Base-by-base conservation (phyloP, 2,113 vertebrate genomes). In the Planiliza haematocheilus region DNA sequence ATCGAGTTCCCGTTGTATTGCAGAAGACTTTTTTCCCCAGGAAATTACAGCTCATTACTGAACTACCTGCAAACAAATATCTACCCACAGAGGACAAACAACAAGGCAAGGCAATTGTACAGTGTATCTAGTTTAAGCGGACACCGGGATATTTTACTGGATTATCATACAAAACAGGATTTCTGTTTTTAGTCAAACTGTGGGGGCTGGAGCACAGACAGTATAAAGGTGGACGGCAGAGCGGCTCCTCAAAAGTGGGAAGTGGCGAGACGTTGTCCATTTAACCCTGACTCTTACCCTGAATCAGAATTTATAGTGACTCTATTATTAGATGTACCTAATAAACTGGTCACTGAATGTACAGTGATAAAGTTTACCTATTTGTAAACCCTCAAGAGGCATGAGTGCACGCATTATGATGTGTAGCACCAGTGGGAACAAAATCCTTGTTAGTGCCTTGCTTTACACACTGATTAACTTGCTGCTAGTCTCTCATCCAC, bases 381-480 rank as follows among this genome's bases (percentile, higher is more conserved):
- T 48, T 16, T 3, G 0, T 6, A 30, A 4, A 37, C 8, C 4
- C 10, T 59, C 6, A 46, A 48, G 45, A 79, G 37, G 11, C 8
- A 34, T 16, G 12, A 50, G 17, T 21, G 14, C 48, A 78, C 61
- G 41, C 10, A 68, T 74, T 42, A 50, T 57, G 43, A 53, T 42
- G 62, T 58, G 36, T 55, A 37, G 38, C 4, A 21, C 64, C 11
- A 8, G 11, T 9, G 64, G 34, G 57, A 56, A 60, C 34, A 24
- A 48, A 62, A 45, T 60, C 17, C 41, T 51, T 10, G 42, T 60
- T 53, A 24, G 48, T 48, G 37, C 20, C 48, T 36, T 48, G 66
- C 70, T 72, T 76, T 46, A 57, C 57, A 79, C 74, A 58, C 52
- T 38, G 67, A 77, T 69, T 61, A 77, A 79, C 74, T 77, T 61